Evolutionary conservation across 2,888 invertebrate genomes (phyloP).

Genomic region (Sinodicranocentrus sp.): DNA sequence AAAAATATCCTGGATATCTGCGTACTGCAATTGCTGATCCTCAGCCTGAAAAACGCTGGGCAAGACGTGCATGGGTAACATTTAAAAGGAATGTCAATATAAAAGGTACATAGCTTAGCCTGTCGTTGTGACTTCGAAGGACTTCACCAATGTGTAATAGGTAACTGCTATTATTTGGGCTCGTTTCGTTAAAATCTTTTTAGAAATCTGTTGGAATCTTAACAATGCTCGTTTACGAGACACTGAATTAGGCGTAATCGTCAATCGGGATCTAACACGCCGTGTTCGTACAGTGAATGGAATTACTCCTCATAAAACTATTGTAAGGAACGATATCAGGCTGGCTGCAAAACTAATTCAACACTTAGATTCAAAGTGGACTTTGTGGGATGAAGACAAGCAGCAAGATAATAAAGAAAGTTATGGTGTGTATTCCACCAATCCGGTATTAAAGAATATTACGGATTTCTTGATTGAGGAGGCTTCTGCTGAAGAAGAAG

Average conservation of each 20-base stretch:
- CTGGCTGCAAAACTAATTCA: constrained; percentile 94
- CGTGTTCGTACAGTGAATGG: constrained; percentile 95
- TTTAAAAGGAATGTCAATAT: constrained; percentile 98
- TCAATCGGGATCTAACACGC: constrained; percentile 97
- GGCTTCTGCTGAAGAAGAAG: constrained; percentile 98
- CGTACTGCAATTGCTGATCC: constrained; percentile 98
- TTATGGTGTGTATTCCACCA: constrained; percentile 79
- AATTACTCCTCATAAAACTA: constrained; percentile 91
- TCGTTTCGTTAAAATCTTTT: too few species aligned
- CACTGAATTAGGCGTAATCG: constrained; percentile 95
- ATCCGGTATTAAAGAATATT: constrained; percentile 97
- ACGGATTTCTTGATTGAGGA: constrained; percentile 99
- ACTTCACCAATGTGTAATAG: too few species aligned
- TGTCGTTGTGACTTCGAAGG: too few species aligned
- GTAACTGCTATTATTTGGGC: too few species aligned
- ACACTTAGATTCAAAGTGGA: constrained; percentile 90
- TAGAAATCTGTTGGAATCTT: constrained; percentile 98
- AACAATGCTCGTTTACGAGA: constrained; percentile 96
- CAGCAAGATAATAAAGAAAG: constrained; percentile 78
- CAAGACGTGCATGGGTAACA: constrained; percentile 98
- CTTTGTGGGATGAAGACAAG: constrained; percentile 85
- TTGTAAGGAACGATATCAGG: constrained; percentile 94
- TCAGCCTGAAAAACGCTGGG: constrained; percentile 96
- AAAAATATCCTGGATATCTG: constrained; percentile 94
- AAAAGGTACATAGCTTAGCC: too few species aligned